Conservation (phyloP, 2,888 invertebrate genomes). For the Lochmaea capreae region DNA sequence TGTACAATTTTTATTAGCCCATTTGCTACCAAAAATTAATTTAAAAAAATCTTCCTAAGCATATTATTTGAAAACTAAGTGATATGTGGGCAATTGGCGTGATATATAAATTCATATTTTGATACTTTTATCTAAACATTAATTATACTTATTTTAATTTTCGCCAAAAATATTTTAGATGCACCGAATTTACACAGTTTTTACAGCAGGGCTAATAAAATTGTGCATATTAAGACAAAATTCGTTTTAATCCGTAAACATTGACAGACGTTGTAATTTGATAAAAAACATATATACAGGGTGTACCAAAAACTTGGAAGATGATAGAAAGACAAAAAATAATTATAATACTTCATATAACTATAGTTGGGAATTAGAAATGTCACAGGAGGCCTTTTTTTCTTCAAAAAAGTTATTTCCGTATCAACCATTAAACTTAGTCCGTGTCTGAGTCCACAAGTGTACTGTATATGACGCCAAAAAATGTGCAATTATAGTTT, state of each 20-base stretch:
- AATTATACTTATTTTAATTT: background rate
- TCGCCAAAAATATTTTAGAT: background rate
- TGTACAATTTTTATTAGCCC: conserved; percentile 1
- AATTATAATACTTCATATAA: too few species aligned
- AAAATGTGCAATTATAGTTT: too few species aligned
- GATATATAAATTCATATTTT: background rate
- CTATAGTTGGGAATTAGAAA: too few species aligned
- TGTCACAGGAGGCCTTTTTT: too few species aligned
- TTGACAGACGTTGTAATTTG: conserved; percentile 12
- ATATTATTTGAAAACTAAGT: background rate
- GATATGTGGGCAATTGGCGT: background rate
- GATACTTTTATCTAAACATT: background rate
- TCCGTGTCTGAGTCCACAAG: too few species aligned
- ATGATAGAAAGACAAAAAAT: too few species aligned
- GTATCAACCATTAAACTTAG: too few species aligned
- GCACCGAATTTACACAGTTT: background rate
- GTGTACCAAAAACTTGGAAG: too few species aligned
- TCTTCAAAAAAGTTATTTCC: too few species aligned
- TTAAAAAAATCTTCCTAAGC: background rate
- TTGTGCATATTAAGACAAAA: background rate
- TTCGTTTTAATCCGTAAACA: conserved; percentile 14
- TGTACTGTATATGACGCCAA: too few species aligned
- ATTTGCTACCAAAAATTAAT: background rate
- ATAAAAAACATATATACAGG: conserved; percentile 2
- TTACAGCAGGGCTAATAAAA: background rate